Evolutionary conservation across 92 coral and sea anemone genomes (phyloP).

Genomic region (Umimayanthus kanabou): DNA sequence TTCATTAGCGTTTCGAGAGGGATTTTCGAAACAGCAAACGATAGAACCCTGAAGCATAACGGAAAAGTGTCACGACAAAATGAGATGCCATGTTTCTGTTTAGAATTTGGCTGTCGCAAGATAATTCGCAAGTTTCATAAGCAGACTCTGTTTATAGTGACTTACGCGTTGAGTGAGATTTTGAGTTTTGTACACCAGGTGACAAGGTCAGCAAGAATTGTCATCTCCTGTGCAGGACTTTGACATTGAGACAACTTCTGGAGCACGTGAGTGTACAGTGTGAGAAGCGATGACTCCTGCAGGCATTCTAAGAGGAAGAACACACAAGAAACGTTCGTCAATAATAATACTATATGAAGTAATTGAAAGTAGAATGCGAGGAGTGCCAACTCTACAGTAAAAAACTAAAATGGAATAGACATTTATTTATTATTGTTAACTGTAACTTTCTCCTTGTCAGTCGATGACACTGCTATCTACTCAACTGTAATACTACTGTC

Average conservation of each 20-base stretch:
- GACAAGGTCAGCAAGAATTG: conserved; percentile 69
- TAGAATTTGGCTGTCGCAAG: not conserved
- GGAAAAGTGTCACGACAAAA: not conserved
- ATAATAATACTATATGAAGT: not conserved
- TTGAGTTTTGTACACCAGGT: conserved; percentile 81
- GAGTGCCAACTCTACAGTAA: too few species aligned
- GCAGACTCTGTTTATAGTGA: not conserved
- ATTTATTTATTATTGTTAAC: too few species aligned
- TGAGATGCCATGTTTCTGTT: not conserved
- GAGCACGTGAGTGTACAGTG: conserved; percentile 86
- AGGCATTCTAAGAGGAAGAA: conserved; percentile 70
- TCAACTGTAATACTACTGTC: too few species aligned
- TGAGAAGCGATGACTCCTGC: conserved; percentile 73
- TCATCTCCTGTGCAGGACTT: conserved; percentile 81
- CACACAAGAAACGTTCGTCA: not conserved
- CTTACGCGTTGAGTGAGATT: conserved; percentile 48
- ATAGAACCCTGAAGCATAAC: too few species aligned
- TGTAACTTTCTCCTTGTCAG: too few species aligned
- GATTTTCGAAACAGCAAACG: not conserved
- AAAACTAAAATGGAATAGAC: too few species aligned
- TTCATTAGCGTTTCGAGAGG: too few species aligned
- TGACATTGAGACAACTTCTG: conserved; percentile 75
- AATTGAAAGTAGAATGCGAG: not conserved
- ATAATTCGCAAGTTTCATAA: not conserved
- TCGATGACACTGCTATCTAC: too few species aligned